phyloP scores from a whole-genome alignment of 2,113 vertebrate species.

The Gallinago paraguaiae region DNA sequence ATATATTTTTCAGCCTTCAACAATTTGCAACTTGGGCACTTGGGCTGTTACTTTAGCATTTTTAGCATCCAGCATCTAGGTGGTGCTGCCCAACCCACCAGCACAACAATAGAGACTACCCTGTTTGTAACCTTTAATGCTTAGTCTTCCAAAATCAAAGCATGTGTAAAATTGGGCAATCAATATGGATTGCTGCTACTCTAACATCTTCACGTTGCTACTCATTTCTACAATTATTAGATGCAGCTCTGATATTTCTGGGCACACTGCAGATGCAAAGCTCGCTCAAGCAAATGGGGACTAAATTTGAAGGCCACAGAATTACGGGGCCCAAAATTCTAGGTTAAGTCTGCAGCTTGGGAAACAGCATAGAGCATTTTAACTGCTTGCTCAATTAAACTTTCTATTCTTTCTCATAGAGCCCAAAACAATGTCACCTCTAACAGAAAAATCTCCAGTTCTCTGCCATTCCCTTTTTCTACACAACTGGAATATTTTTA shows the following conservation, averaged over 20 bases:
- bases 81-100: not conserved
- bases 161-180: not conserved
- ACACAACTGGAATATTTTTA: not conserved
- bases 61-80: not conserved
- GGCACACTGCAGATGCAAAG: not conserved
- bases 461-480: not conserved
- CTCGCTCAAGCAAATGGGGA: accelerated
- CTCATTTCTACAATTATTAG: not conserved
- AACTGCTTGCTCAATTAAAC: not conserved
- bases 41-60: not conserved
- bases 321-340: not conserved
- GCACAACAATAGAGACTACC: not conserved
- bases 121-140: not conserved
- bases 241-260: not conserved
- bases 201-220: not conserved
- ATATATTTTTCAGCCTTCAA: not conserved
- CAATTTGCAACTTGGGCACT: not conserved
- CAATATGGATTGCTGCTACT: not conserved
- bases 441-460: not conserved
- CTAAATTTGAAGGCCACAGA: not conserved
- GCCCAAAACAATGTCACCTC: not conserved
- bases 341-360: not conserved
- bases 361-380: not conserved
- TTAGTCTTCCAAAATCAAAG: not conserved
- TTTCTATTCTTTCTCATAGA: not conserved